phyloP scores from a whole-genome alignment of 1,140 invertebrate species.

The Macrotrachela quadricornifera region DNA sequence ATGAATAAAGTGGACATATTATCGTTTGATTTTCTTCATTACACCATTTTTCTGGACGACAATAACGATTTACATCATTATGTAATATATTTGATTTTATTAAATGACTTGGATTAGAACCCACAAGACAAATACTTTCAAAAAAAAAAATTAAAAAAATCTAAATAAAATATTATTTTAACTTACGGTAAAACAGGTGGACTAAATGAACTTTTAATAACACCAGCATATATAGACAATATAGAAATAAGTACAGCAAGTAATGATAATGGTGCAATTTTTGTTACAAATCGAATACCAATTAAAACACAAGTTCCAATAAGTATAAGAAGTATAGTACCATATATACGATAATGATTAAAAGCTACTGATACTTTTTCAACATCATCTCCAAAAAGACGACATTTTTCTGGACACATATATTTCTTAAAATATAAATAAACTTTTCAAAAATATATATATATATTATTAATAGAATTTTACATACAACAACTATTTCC shows the following conservation, averaged over 20 bases:
- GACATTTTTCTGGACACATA: constrained; percentile 58
- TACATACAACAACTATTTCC: constrained; percentile 75
- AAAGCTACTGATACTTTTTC: constrained; percentile 14
- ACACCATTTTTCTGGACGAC: too few species aligned
- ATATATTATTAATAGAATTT: neutral
- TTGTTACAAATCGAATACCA: constrained; percentile 94
- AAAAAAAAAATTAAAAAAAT: neutral
- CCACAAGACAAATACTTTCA: neutral
- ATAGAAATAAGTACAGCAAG: constrained; percentile 89
- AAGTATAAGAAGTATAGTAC: constrained; percentile 60
- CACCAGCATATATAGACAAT: constrained; percentile 74
- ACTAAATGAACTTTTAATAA: constrained; percentile 3
- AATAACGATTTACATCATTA: too few species aligned
- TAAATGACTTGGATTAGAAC: too few species aligned
- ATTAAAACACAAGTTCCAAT: constrained; percentile 85
- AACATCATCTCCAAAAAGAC: constrained; percentile 62
- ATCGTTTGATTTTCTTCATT: neutral
- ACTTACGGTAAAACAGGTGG: constrained; percentile 2
- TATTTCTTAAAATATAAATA: constrained; percentile 49
- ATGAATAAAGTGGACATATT: neutral
- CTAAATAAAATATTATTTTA: neutral
- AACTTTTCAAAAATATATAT: too few species aligned
- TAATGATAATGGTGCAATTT: constrained; percentile 83
- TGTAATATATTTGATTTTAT: too few species aligned
- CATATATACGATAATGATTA: constrained; percentile 93